These are phyloP conservation scores for Aulostomus chinensis DNA, from an alignment of 2,797 vertebrate species.

Conservation along the genomic window DNA sequence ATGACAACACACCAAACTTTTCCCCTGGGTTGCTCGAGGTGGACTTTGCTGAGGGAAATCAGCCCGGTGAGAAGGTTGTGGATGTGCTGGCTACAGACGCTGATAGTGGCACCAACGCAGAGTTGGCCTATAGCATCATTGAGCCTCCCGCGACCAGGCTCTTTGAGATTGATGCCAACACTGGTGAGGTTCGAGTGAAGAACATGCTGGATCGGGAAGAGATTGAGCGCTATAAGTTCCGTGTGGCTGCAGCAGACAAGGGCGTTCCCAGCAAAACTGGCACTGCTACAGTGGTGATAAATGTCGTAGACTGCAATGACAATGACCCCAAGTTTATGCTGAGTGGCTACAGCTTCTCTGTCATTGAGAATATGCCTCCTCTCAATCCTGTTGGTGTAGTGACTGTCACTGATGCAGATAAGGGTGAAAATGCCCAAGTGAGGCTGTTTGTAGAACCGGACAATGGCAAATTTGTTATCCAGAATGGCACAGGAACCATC, in stretches of 20 bases:
- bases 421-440: slow-evolving; percentile 91
- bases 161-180: slow-evolving; percentile 88
- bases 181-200: slow-evolving; percentile 89
- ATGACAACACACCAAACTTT: slow-evolving; percentile 92
- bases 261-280: slow-evolving; percentile 92
- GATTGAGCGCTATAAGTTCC: slow-evolving; percentile 88
- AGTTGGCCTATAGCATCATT: slow-evolving; percentile 89
- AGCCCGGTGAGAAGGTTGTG: slow-evolving; percentile 87
- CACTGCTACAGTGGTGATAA: slow-evolving; percentile 90
- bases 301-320: slow-evolving; percentile 95
- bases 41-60: slow-evolving; percentile 90
- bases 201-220: slow-evolving; percentile 91
- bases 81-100: slow-evolving; percentile 88
- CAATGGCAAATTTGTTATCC: slow-evolving; percentile 95
- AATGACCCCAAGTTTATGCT: slow-evolving; percentile 98
- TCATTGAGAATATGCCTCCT: slow-evolving; percentile 94
- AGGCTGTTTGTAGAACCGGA: slow-evolving; percentile 92
- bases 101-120: slow-evolving; percentile 92
- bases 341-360: slow-evolving; percentile 95
- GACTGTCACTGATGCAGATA: slow-evolving; percentile 92
- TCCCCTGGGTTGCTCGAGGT: slow-evolving; percentile 88
- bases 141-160: slow-evolving; percentile 80
- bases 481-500: slow-evolving; percentile 95
- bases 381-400: slow-evolving; percentile 96
- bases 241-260: slow-evolving; percentile 91